A percentile compares a stretch with the other conserved stretches of the same genome.
Evolutionary conservation across 30 jellyfish, hydroid and myxozoan species (phyloP).

Genomic region (Aurelia sp.): DNA sequence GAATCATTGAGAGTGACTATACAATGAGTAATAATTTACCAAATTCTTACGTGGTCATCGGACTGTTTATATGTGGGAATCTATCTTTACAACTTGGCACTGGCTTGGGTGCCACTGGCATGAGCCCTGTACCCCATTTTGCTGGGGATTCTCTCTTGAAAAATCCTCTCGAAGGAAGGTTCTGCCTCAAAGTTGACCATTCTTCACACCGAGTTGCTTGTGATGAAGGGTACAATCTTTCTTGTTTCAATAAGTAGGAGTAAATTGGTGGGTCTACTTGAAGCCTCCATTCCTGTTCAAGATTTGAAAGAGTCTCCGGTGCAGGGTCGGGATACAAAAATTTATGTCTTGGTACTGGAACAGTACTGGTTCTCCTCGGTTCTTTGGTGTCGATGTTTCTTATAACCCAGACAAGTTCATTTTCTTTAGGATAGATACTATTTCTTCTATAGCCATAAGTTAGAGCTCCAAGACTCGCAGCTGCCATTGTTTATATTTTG

Average conservation of each 20-base stretch:
- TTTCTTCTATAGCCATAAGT: conserved; percentile 50
- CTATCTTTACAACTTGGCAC: conserved; percentile 17
- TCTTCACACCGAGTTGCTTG: conserved; percentile 88
- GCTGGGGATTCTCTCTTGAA: conserved; percentile 45
- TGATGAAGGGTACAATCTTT: conserved; percentile 42
- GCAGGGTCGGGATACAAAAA: conserved; percentile 40
- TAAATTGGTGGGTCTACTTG: conserved; percentile 77
- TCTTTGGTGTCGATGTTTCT: conserved; percentile 65
- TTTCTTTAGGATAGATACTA: conserved; percentile 46
- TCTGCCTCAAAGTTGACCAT: conserved; percentile 90
- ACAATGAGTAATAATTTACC: neutral
- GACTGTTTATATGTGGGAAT: conserved; percentile 80
- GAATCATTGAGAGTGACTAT: neutral
- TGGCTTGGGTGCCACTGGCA: conserved; percentile 4
- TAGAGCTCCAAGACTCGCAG: conserved; percentile 51
- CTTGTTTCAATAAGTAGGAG: conserved; percentile 35
- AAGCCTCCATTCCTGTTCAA: conserved; percentile 74
- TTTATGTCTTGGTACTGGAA: conserved; percentile 84
- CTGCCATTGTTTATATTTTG: conserved; percentile 21
- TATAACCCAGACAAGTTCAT: conserved; percentile 85
- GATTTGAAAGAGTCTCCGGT: conserved; percentile 21
- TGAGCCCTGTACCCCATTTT: conserved; percentile 81
- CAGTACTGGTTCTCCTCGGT: conserved; percentile 70
- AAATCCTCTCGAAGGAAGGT: conserved; percentile 65
- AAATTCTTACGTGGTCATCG: conserved; percentile 74